Evolutionary conservation across 1,140 invertebrate species (phyloP).

Genomic region (Sogatella furcifera): DNA sequence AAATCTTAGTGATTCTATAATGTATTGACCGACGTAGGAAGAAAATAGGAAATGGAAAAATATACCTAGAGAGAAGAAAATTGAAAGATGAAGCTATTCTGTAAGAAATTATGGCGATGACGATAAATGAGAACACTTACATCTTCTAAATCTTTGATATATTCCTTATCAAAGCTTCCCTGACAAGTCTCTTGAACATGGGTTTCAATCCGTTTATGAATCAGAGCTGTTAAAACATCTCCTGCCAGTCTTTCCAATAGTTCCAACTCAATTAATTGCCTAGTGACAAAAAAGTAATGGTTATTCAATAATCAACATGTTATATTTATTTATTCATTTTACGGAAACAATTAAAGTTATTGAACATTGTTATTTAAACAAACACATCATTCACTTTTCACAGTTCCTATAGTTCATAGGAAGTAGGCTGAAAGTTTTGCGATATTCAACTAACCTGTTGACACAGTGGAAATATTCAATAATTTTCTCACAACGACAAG

Average conservation of each 20-base stretch:
- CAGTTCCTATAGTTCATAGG: no score
- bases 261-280: constrained; percentile 55
- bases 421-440: neutral
- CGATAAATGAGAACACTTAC: constrained; percentile 34
- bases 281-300: constrained; percentile 28
- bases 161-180: constrained; percentile 71
- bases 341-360: no score
- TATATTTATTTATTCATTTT: no score
- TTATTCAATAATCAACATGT: constrained; percentile 3
- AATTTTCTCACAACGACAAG: constrained; percentile 63
- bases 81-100: no score
- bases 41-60: no score
- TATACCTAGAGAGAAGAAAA: no score
- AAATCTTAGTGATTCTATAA: no score
- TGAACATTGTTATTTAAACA: no score
- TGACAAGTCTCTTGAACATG: constrained; percentile 70
- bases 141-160: constrained; percentile 56
- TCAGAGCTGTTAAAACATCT: constrained; percentile 66
- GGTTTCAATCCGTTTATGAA: constrained; percentile 66
- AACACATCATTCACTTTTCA: no score
- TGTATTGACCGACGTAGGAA: no score
- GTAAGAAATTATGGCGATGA: no score
- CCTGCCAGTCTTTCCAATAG: constrained; percentile 68
- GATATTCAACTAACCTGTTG: constrained; percentile 44
- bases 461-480: constrained; percentile 65